Evolutionary conservation across 2,797 vertebrate genomes (phyloP), one percentile per base, ranked within the genome.

Genomic region (Clarias platycephalus): DNA sequence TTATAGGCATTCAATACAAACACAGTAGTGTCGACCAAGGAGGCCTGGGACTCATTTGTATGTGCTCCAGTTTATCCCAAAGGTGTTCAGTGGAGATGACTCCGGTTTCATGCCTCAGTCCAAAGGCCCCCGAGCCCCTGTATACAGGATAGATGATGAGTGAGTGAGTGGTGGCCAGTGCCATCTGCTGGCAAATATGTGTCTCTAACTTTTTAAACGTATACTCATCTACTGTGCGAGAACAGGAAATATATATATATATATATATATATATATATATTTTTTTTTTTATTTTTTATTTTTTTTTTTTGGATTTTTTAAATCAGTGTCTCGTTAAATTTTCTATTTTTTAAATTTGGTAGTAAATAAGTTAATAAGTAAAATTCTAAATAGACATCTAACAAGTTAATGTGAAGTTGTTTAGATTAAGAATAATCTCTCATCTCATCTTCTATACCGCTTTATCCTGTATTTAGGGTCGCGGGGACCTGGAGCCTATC

Each of bases 141-240:
- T 49, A 49, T 49, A 44, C 44, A 44, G 44, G 8, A 44, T 12
- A 49, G 44, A 12, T 2, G 2, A 12, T n/a, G 22, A 12, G 22
- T 70, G 31, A 70, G 37, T 20, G 37, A 72, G 13, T 53, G 40
- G 70, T 49, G 68, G 22, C 37, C 10, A 44, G 37, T 44, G 70
- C 70, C 70, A 72, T 72, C 70, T 72, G 70, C 40, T 53, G 40
- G 70, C 5, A 72, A 18, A n/a, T 49, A 40, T 53, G 40, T n/a
- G 3, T 53, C 40, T n/a, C 37, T 49, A 49, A 49, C 12, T n/a
- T 49, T 24, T 71, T 2, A 70, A n/a, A 71, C 6, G 24, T 37
- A 37, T 44, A 22, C 10, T 44, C 68, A 24, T 44, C 16, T 49
- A n/a, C 6, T 15, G 22, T 70, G 31, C 15, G 37, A 70, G 20